Base-by-base conservation (phyloP, 2,113 vertebrate genomes). In the Sylvia atricapilla region DNA sequence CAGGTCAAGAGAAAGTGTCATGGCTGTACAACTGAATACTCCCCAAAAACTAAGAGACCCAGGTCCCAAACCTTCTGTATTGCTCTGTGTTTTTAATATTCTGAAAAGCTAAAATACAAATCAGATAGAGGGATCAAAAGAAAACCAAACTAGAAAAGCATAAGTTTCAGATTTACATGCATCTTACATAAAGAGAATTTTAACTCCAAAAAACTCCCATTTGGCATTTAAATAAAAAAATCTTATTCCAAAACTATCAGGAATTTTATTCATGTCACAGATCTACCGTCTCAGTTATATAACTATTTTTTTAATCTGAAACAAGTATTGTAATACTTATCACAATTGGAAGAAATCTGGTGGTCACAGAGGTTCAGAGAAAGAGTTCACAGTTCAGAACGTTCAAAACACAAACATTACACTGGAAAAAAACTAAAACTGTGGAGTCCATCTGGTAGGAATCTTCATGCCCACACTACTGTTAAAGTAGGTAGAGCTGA, bases 1-100 rank as follows among this genome's bases (percentile, higher is more conserved):
- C 91, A 89, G 91, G 93, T 95, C 78, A 24, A 97, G 78, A 92
- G 86, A 89, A 97, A 96, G 94, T 85, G 83, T 93, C 93, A 31
- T 21, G 73, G 88, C 90, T 94, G 82, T 73, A 95, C 55, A 95
- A 92, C 63, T 95, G 60, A 94, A 94, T 49, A 84, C 43, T 82
- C 63, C 63, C 79, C 92, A 91, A 96, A 94, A 94, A 49, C 64
- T 70, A 94, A 94, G 76, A 66, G 39, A 95, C 80, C 58, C 82
- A 56, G 8, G 20, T 37, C 37, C 18, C n/a, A 89, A 68, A 79
- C 13, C 18, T 80, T 43, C n/a, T 78, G 58, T 12, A 3, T 76
- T 82, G 46, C 20, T 76, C 2, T 44, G 11, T 20, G 46, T 28
- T 86, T 91, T 60, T 41, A 37, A 53, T 49, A 60, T 27, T 62